Evolutionary conservation across 30 jellyfish, hydroid and myxozoan genomes (phyloP), one percentile per base, ranked within the genome.

Genomic region (Rhopilema esculentum): DNA sequence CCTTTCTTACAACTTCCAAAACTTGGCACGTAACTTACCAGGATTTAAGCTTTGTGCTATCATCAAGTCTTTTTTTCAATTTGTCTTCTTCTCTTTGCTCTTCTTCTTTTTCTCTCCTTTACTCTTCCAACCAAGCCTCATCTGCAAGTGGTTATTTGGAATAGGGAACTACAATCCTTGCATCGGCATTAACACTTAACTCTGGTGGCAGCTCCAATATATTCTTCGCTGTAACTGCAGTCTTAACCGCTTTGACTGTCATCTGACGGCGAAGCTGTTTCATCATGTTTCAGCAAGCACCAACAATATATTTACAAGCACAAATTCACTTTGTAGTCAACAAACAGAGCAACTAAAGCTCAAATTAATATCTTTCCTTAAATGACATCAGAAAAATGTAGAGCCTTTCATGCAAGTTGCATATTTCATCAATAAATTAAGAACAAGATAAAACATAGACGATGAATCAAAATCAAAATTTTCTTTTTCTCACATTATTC

Each of bases 21-120:
- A 19, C 30, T 19, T 19, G 29, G 29, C 30, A 63, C 30, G 29
- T 19, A 63, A 63, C 73, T 19, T 63, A 63, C 73, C 73, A 63
- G 16, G 29, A 63, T 63, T 63, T 19, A 63, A 63, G 73, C 27
- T 63, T 63, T 63, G 73, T 63, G 73, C 73, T 63, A 19, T 20
- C 73, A 19, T 24, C 73, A 24, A 63, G 73, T 63, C 73, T 4
- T 24, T 63, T 63, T 63, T 63, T 24, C 29, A 63, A 63, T 63
- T 63, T 20, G 27, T 63, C 73, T 63, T 24, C 73, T 19, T 63
- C 30, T 24, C 73, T 63, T 63, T 24, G 73, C 73, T 63, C 73
- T 19, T 24, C 29, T 24, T 63, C 73, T 63, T 63, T n/a, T 63
- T 63, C 73, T 19, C 30, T 63, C 29, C 30, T n/a, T 1, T 24